phyloP scores from a whole-genome alignment of 2,113 vertebrate species.

The Canis aureus region DNA sequence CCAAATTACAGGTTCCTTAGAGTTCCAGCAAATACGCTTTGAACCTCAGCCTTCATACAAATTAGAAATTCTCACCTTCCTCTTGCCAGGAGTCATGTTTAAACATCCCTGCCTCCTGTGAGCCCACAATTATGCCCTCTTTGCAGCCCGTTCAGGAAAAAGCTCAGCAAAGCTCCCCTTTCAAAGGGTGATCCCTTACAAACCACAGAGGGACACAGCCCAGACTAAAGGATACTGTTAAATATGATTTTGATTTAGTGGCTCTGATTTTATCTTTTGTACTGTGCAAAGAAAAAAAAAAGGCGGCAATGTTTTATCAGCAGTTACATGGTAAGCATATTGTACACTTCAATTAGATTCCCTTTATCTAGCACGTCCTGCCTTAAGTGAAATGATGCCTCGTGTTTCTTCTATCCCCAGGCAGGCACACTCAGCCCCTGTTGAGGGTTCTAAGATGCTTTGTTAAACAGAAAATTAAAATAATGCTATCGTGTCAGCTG shows the following conservation, averaged over 20 bases:
- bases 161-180: not conserved
- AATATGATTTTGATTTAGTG: slow-evolving; percentile 70
- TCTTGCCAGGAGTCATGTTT: not conserved
- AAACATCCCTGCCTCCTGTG: not conserved
- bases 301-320: slow-evolving; percentile 62
- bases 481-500: slow-evolving; percentile 54
- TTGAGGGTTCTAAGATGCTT: slow-evolving; percentile 61
- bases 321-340: slow-evolving; percentile 67
- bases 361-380: slow-evolving; percentile 45
- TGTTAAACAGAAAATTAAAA: slow-evolving; percentile 80
- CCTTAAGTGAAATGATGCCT: slow-evolving; percentile 34
- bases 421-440: not conserved
- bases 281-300: slow-evolving; percentile 1
- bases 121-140: not conserved
- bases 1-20: slow-evolving; percentile 49
- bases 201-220: slow-evolving; percentile 15
- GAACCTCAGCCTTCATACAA: not conserved
- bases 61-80: not conserved
- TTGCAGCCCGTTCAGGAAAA: not conserved
- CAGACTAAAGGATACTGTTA: slow-evolving; percentile 53
- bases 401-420: not conserved
- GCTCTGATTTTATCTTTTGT: slow-evolving; percentile 75
- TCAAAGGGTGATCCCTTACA: slow-evolving; percentile 24
- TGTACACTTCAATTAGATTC: slow-evolving; percentile 69
- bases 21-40: slow-evolving; percentile 23